phyloP scores from a whole-genome alignment of 2,888 invertebrate species.

The Cheilosia vulpina region DNA sequence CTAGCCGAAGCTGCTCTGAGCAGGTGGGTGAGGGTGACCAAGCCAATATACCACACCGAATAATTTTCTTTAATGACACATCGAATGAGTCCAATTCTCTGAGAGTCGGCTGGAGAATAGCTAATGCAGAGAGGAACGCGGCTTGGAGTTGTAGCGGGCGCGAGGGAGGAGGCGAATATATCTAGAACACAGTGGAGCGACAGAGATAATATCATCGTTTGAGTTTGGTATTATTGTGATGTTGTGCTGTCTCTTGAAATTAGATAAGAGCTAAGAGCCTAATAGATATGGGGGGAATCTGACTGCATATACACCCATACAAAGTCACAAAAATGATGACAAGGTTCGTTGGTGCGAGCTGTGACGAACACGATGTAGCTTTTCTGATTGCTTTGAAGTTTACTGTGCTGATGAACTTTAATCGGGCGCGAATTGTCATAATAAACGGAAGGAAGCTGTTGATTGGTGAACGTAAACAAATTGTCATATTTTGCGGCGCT shows the following conservation, averaged over 20 bases:
- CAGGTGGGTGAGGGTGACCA: not conserved
- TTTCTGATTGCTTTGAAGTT: constrained; percentile 10
- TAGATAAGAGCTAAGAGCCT: no score
- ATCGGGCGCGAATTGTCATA: constrained; percentile 14
- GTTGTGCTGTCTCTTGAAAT: no score
- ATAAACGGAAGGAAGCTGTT: constrained; percentile 3
- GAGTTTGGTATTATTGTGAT: no score
- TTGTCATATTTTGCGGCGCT: not conserved
- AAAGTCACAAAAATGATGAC: not conserved
- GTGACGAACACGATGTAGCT: not conserved
- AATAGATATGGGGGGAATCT: not conserved
- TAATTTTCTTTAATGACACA: constrained; percentile 54
- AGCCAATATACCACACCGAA: constrained; percentile 21
- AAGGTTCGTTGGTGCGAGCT: not conserved
- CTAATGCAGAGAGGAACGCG: not conserved
- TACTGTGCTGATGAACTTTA: constrained; percentile 28
- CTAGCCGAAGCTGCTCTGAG: constrained; percentile 25
- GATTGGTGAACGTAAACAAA: constrained; percentile 1
- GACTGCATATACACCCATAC: no score
- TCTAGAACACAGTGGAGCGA: not conserved
- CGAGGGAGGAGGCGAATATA: constrained; percentile 1
- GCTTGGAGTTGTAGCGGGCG: not conserved
- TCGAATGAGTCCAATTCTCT: constrained; percentile 36
- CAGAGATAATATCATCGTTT: no score
- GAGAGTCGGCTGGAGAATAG: constrained; percentile 12